phyloP scores from a whole-genome alignment of 2,113 vertebrate genomes.

The Syrmaticus mikado region DNA sequence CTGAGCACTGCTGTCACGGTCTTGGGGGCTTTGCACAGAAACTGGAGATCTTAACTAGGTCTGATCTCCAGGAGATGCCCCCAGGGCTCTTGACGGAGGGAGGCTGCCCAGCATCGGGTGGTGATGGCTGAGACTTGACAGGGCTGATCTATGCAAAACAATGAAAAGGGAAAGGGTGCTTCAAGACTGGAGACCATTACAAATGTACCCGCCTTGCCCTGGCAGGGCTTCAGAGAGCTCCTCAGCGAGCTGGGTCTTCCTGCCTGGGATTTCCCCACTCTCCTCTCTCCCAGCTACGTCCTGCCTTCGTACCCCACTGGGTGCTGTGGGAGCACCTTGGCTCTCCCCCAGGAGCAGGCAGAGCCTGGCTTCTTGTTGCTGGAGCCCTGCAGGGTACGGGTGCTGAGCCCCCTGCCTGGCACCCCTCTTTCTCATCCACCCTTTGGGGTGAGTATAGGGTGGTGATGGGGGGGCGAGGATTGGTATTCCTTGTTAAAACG shows the following conservation, averaged over 20 bases:
- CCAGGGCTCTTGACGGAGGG: background rate
- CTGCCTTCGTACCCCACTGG: background rate
- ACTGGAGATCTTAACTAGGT: slow-evolving; percentile 46
- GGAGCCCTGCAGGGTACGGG: background rate
- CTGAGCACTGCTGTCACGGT: slow-evolving; percentile 19
- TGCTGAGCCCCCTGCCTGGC: background rate
- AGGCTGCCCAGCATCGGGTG: background rate
- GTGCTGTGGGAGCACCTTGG: background rate
- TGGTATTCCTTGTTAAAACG: background rate
- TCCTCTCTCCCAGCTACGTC: background rate
- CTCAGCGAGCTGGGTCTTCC: background rate
- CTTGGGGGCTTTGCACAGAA: slow-evolving; percentile 36
- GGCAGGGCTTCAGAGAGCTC: background rate
- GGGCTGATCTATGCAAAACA: background rate
- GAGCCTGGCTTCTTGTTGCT: background rate
- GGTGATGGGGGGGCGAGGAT: background rate
- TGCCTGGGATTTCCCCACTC: accelerated
- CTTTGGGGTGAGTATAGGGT: accelerated
- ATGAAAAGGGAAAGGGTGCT: background rate
- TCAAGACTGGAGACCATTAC: accelerated
- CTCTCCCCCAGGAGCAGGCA: background rate
- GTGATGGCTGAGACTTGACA: slow-evolving; percentile 22
- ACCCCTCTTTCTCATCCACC: accelerated
- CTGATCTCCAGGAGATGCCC: slow-evolving; percentile 44
- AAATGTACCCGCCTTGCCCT: slow-evolving; percentile 5